These are phyloP conservation scores for Peribatodes rhomboidaria DNA, from an alignment of 2,888 invertebrate genomes.

Conservation along the genomic window DNA sequence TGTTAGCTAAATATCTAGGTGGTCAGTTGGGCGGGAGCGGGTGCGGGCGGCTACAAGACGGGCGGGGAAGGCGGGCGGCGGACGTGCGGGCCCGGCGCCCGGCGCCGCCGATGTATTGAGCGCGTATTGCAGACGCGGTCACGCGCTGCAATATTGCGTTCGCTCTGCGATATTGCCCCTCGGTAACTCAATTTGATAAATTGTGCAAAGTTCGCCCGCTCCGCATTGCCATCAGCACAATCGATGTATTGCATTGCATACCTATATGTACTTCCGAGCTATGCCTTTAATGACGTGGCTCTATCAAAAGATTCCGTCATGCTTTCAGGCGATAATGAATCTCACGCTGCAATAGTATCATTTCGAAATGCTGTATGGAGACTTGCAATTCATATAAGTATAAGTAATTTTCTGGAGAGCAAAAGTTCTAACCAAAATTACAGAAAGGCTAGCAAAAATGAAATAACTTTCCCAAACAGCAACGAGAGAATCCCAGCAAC, in stretches of 20 bases:
- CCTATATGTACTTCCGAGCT: slow-evolving; percentile 38
- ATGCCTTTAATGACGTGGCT: background rate
- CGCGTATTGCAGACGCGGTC: slow-evolving; percentile 87
- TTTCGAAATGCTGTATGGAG: too few relatives aligned
- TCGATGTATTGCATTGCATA: slow-evolving; percentile 63
- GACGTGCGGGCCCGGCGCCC: slow-evolving; percentile 72
- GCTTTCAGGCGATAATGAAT: too few relatives aligned
- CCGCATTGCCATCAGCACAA: slow-evolving; percentile 71
- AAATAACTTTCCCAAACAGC: slow-evolving; percentile 43
- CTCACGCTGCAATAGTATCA: too few relatives aligned
- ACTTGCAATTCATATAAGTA: too few relatives aligned
- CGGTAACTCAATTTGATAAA: slow-evolving; percentile 86
- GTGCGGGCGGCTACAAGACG: slow-evolving; percentile 68
- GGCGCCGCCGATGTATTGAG: slow-evolving; percentile 86
- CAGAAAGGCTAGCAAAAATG: slow-evolving; percentile 26
- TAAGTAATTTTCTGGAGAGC: too few relatives aligned
- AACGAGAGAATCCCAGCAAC: slow-evolving; percentile 43
- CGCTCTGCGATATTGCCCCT: slow-evolving; percentile 85
- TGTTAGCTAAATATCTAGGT: slow-evolving; percentile 87
- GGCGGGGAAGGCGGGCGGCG: slow-evolving; percentile 72
- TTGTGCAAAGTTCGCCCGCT: slow-evolving; percentile 82
- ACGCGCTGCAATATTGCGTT: slow-evolving; percentile 87
- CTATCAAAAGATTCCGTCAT: too few relatives aligned
- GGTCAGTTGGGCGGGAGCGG: slow-evolving; percentile 81
- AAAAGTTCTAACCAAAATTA: background rate